Percentiles rank a stretch among this genome's conserved stretches.
Conservation (phyloP, 2,888 invertebrate genomes). For the Diplolepis rosae region DNA sequence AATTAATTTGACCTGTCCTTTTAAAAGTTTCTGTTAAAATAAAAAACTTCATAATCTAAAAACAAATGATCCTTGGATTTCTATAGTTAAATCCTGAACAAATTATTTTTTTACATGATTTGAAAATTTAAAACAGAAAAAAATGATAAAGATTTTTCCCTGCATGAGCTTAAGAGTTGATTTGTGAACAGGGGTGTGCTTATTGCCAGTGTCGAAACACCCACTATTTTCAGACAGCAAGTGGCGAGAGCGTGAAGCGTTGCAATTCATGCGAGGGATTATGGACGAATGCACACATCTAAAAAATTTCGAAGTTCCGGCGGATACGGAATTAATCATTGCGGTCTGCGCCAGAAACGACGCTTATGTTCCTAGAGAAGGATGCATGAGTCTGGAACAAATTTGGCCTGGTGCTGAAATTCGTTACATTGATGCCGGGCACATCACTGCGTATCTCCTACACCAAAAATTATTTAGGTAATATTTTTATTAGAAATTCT, state of each 20-base stretch:
- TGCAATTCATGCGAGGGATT: slow-evolving; percentile 96
- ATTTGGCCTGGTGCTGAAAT: slow-evolving; percentile 96
- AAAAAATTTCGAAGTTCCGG: slow-evolving; percentile 90
- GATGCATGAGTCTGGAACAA: slow-evolving; percentile 86
- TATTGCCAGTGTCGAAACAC: slow-evolving; percentile 66
- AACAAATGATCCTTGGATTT: too few species aligned
- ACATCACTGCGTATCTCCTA: slow-evolving; percentile 91
- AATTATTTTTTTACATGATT: not conserved
- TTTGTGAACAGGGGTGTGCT: slow-evolving; percentile 62
- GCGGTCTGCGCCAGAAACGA: slow-evolving; percentile 93
- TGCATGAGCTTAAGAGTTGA: not conserved
- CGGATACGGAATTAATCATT: slow-evolving; percentile 92
- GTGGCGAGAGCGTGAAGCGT: slow-evolving; percentile 85
- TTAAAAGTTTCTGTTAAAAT: too few species aligned
- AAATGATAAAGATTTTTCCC: not conserved
- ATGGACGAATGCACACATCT: slow-evolving; percentile 99
- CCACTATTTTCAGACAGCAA: slow-evolving; percentile 71
- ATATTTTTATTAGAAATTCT: not conserved
- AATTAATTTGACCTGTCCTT: too few species aligned
- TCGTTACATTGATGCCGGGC: slow-evolving; percentile 90
- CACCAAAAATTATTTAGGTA: slow-evolving; percentile 93
- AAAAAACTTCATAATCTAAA: too few species aligned
- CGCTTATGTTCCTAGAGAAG: slow-evolving; percentile 92
- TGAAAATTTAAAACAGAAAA: not conserved
- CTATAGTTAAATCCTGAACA: too few species aligned